phyloP scores from a whole-genome alignment of 2,797 vertebrate genomes.

The Pelochelys cantorii region DNA sequence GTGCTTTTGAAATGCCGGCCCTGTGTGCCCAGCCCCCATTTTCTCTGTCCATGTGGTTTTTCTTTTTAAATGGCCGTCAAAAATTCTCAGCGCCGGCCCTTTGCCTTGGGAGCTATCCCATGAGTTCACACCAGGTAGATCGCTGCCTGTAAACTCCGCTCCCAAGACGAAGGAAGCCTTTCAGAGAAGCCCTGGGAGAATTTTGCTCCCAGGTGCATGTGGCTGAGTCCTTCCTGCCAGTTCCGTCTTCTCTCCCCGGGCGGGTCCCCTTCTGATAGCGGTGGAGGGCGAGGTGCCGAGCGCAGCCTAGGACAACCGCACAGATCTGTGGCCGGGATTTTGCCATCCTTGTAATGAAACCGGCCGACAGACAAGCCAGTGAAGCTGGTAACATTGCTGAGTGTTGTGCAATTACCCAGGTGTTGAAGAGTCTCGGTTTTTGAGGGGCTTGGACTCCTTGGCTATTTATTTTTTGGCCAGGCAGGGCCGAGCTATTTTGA shows the following conservation, averaged over 20 bases:
- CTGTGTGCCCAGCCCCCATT: not conserved
- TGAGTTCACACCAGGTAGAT: not conserved
- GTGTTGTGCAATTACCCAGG: not conserved
- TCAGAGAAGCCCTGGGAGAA: not conserved
- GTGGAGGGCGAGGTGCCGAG: not conserved
- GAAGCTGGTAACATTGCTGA: not conserved
- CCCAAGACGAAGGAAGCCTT: not conserved
- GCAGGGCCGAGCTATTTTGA: not conserved
- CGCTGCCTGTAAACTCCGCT: not conserved
- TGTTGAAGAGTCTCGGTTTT: not conserved
- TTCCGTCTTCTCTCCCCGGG: not conserved
- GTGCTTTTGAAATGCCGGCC: too few species aligned
- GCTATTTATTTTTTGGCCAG: fast-evolving
- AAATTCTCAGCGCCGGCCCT: too few species aligned
- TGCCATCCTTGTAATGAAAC: not conserved
- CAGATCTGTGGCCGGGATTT: not conserved
- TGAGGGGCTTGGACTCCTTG: not conserved
- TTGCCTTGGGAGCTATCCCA: not conserved
- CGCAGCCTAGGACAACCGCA: not conserved
- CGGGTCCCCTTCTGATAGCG: not conserved
- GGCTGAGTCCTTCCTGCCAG: too few species aligned
- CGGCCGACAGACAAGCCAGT: not conserved
- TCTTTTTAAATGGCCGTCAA: too few species aligned
- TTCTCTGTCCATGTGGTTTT: too few species aligned
- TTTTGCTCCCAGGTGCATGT: not conserved